phyloP scores from a whole-genome alignment of 2,113 vertebrate genomes.

The Carettochelys insculpta region DNA sequence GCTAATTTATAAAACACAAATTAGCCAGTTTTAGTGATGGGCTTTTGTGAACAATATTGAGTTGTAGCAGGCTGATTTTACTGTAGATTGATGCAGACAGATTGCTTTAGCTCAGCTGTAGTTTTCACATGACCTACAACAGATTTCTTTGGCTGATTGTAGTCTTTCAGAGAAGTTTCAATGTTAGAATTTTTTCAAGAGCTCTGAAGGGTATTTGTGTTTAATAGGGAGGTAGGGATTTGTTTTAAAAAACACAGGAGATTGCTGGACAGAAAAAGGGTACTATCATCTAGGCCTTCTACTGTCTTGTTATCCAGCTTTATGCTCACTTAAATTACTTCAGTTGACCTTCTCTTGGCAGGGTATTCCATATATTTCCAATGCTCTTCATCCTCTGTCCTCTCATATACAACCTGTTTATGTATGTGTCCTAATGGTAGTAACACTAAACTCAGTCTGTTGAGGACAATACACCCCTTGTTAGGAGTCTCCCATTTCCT shows the following conservation, averaged over 20 bases:
- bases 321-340: not conserved
- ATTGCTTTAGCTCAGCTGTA: not conserved
- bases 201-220: not conserved
- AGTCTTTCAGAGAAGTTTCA: not conserved
- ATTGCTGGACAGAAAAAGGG: not conserved
- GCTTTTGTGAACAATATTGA: not conserved
- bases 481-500: not conserved
- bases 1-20: not conserved
- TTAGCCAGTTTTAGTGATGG: not conserved
- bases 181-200: accelerated
- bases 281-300: not conserved
- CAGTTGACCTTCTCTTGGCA: not conserved
- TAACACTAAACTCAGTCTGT: not conserved
- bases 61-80: not conserved
- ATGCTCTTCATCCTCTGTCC: not conserved
- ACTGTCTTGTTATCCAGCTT: not conserved
- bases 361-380: not conserved
- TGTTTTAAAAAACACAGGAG: not conserved
- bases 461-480: not conserved
- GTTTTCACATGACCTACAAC: not conserved
- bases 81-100: not conserved
- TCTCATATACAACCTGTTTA: accelerated
- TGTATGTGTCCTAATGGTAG: not conserved
- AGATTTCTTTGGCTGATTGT: not conserved
- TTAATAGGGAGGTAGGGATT: not conserved